Evolutionary conservation across 2,797 vertebrate species (phyloP).

Genomic region (Paramormyrops hopkinsi): DNA sequence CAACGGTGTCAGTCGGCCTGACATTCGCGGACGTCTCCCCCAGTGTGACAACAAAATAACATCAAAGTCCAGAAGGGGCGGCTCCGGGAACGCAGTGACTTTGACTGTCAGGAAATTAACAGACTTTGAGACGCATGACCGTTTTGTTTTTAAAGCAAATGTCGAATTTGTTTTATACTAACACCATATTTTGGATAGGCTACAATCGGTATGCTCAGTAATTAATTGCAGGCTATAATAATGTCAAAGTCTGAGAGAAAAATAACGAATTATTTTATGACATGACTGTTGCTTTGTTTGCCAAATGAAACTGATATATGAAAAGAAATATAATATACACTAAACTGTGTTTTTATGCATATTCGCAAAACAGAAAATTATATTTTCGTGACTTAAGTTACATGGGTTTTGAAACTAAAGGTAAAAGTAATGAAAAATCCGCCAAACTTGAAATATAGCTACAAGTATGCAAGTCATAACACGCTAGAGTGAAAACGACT

Average conservation of each 20-base stretch:
- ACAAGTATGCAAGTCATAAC: background rate
- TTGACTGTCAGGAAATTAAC: background rate
- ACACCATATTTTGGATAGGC: background rate
- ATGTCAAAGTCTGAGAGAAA: background rate
- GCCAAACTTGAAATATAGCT: background rate
- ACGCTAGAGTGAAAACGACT: background rate
- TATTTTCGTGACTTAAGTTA: background rate
- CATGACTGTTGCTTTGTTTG: background rate
- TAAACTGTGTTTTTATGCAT: background rate
- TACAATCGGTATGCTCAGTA: background rate
- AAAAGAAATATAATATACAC: background rate
- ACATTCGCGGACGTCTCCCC: slow-evolving; percentile 12
- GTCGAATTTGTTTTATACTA: background rate
- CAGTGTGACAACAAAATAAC: slow-evolving; percentile 33
- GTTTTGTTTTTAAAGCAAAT: slow-evolving; percentile 12
- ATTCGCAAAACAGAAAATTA: background rate
- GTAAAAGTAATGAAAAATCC: background rate
- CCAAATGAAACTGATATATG: background rate
- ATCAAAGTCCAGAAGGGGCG: slow-evolving; percentile 26
- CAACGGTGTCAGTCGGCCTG: slow-evolving; percentile 38
- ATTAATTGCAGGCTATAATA: background rate
- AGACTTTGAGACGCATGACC: slow-evolving; percentile 15
- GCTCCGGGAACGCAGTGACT: slow-evolving; percentile 26
- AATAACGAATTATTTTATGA: background rate
- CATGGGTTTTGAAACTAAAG: background rate